Base-by-base conservation (phyloP, 2,797 vertebrate species). In the Pampus argenteus region DNA sequence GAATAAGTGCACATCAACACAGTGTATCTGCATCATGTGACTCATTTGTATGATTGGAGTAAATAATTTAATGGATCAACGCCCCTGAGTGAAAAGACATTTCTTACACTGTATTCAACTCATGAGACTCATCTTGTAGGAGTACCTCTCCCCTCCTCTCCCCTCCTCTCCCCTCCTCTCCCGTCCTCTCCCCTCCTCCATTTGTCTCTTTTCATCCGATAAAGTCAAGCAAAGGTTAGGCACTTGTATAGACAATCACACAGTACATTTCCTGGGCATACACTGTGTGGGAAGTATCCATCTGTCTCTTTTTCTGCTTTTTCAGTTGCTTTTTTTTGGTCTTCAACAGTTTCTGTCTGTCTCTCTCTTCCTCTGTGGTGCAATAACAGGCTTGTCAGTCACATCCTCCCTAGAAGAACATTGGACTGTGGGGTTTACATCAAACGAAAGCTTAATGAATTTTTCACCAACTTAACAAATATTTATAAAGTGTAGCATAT, bases 231-330 rank as follows among this genome's bases (percentile, higher is more conserved):
- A 69, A 69, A 79, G 69, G 61, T 85, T 47, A 61, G 49, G 31
- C 34, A 50, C 62, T 70, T 9, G 23, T 61, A 26, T 49, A 76
- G 54, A 70, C 71, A 63, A 68, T 79, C 67, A 66, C 68, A 68
- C 55, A 78, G 66, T 79, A 52, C 44, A 48, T 77, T 84, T 78
- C 51, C 56, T 57, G 66, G 51, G 25, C 58, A 74, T 66, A 66
- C 52, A 51, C 47, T 59, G 72, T 65, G 82, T 81, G 79, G 72
- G 78, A 77, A 57, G 74, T 49, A 68, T 79, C 83, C 76, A 65
- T 81, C 66, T 68, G 64, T 82, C 59, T 82, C 4, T 14, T 67
- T 38, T 52, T 48, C 20, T 58, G 36, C 9, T 31, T 51, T 45
- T 48, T 60, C 23, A 20, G 28, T 47, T 60, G 2, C 49, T 52